Evolutionary conservation across 2,888 invertebrate genomes (phyloP).

Genomic region (Drosophila lacicola): DNA sequence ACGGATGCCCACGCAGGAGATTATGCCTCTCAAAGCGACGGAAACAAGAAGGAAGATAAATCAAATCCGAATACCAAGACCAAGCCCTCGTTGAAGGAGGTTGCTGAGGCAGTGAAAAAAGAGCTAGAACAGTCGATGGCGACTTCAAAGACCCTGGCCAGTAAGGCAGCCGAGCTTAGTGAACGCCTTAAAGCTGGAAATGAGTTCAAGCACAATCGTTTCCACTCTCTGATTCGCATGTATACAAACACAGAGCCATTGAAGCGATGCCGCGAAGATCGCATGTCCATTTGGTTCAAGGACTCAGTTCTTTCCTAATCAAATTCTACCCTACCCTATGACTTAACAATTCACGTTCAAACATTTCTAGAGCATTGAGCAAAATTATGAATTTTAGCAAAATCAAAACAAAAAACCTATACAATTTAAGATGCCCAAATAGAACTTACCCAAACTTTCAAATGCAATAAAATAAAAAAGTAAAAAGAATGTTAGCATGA

Average conservation of each 20-base stretch:
- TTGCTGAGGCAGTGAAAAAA: constrained; percentile 21
- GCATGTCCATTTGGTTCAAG: constrained; percentile 61
- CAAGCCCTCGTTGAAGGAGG: constrained; percentile 2
- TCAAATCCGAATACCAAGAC: background rate
- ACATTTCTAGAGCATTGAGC: background rate
- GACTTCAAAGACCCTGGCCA: constrained; percentile 12
- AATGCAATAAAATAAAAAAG: background rate
- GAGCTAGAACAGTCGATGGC: constrained; percentile 11
- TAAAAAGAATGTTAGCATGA: constrained; percentile 50
- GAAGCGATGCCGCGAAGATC: constrained; percentile 45
- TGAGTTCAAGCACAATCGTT: constrained; percentile 51
- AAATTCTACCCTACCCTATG: background rate
- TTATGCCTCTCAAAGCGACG: background rate
- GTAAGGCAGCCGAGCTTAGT: constrained; percentile 40
- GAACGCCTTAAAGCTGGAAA: constrained; percentile 62
- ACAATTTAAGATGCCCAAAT: constrained; percentile 1
- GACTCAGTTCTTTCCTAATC: constrained; percentile 61
- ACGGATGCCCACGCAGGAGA: background rate
- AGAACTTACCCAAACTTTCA: background rate
- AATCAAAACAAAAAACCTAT: background rate
- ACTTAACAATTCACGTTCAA: background rate
- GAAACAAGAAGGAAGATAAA: background rate
- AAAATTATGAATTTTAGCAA: background rate
- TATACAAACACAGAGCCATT: constrained; percentile 37
- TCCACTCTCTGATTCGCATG: constrained; percentile 29